Evolutionary conservation across 2,797 vertebrate species (phyloP).

Genomic region (Malacoraja senta): DNA sequence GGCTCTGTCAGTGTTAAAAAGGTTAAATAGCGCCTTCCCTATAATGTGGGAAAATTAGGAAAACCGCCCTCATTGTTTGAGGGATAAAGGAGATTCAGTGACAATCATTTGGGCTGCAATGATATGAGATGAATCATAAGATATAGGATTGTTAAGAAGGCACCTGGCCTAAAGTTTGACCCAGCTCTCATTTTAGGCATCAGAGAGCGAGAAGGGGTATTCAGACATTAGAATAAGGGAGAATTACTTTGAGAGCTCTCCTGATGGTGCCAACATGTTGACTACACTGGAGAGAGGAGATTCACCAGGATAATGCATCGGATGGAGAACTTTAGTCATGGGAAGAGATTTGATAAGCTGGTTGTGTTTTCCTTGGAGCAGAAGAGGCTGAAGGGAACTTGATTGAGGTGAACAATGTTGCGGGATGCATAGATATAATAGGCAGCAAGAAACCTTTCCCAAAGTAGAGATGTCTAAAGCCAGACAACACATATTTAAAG

Average conservation of each 20-base stretch:
- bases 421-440: no score
- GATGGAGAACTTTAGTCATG: no score
- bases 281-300: neutral
- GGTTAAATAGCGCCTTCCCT: neutral
- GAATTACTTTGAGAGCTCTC: neutral
- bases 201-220: neutral
- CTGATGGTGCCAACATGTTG: neutral
- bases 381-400: no score
- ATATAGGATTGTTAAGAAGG: neutral
- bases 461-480: no score
- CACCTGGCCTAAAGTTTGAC: neutral
- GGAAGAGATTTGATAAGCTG: no score
- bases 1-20: neutral
- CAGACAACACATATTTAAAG: no score
- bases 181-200: neutral
- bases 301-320: no score
- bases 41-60: neutral
- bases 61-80: neutral
- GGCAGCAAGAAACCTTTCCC: no score
- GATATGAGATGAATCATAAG: neutral
- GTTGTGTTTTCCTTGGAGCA: no score
- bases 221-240: neutral
- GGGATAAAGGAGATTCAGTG: neutral
- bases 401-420: no score
- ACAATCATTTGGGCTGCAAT: neutral